Evolutionary conservation across 2,113 vertebrate genomes (phyloP), one percentile per base, ranked within the genome.

Genomic region (Sapayoa aenigma): DNA sequence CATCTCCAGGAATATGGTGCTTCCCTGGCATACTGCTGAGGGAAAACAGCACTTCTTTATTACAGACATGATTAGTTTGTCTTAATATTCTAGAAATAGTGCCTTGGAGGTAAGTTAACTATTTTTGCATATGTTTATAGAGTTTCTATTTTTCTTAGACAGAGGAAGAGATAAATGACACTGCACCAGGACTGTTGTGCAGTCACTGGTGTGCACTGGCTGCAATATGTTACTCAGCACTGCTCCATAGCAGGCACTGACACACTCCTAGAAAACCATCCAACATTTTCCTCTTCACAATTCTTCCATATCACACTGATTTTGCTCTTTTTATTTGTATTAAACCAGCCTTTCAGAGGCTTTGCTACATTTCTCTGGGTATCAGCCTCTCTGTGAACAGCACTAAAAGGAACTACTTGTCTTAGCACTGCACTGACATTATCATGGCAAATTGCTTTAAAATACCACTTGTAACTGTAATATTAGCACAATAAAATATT

Each of bases 401-500:
- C 69, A 60, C 53, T 80, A 84, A 84, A 92, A 94, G 72, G 39
- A 95, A 37, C 55, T 74, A 67, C 83, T 92, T 84, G 82, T 90
- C 68, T 95, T 83, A 73, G 73, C 74, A 52, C 60, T 92, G 89
- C 78, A 58, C 27, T 75, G 79, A 66, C 93, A 87, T 95, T 86
- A 94, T 71, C 52, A 28, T 7, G 37, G 66, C 37, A 95, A 81
- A 94, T 75, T 75, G 76, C 80, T 84, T 53, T 75, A 89, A 96
- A 95, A 90, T 81, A 94, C 79, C 88, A 90, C 83, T 89, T 72
- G 67, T 52, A 95, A 84, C 76, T 75, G 92, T 24, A 95, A 81
- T 87, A 87, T 95, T 96, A 96, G 77, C 88, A 72, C 87, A 94
- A 80, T 84, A 91, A 88, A 94, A 92, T 73, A 81, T 83, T 95